Evolutionary conservation across 1,140 invertebrate genomes (phyloP), one percentile per base, ranked within the genome.

Genomic region (Thalassaphorura encarpata): DNA sequence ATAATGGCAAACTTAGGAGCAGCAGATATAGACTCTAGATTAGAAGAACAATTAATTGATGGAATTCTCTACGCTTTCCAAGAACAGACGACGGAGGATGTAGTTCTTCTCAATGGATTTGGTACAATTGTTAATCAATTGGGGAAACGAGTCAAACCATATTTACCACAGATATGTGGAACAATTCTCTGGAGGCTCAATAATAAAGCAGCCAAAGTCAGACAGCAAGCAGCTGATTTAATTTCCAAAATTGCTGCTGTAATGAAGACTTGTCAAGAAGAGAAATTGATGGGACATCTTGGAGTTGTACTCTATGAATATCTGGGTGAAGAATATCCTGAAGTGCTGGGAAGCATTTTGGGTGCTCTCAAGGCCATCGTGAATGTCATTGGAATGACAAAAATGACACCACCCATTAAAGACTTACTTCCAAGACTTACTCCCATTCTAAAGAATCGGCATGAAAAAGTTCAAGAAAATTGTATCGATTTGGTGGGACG

Each of bases 331-430:
- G 96, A 99, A 73, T 99, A 99, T 71, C 97, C 97, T 0, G 97
- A 99, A 76, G 97, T 99, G 24, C 72, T 99, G 53, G 97, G 97
- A 52, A 97, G 92, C 40, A 99, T 99, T 71, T 76, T 99, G 4
- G 97, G 95, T 1, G 97, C 96, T 1, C 74, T 99, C 0, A 99
- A 99, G 75, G 92, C 89, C 1, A 99, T 99, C 67, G 95, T 99
- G 0, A 99, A 98, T 75, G 97, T 99, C 2, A 99, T 99, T 71
- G 95, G 96, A 67, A 99, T 99, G 96, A 97, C 94, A 0, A 99
- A 99, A 77, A 99, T 99, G 96, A 99, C 93, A 4, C 97, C 97
- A 4, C 96, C 96, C 2, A 99, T 99, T 60, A 99, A 99, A 77
- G 97, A 99, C 78, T 75, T 99, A 1, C 75, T 99, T 21, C 97